Evolutionary conservation across 1,140 invertebrate species (phyloP).

Genomic region (Leptopilina boulardi): DNA sequence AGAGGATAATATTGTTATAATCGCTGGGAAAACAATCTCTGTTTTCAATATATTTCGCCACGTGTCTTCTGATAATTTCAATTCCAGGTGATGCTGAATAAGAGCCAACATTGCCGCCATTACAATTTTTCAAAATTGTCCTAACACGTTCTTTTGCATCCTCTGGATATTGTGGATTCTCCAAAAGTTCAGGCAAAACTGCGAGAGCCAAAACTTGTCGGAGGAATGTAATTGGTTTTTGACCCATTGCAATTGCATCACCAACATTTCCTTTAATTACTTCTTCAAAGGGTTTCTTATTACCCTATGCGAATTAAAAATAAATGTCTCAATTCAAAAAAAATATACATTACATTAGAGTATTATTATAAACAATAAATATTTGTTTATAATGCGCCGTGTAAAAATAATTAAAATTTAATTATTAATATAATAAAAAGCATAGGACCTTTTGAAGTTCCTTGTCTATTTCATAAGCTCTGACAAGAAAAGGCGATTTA

Average conservation of each 20-base stretch:
- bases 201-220: conserved; percentile 89
- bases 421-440: background rate
- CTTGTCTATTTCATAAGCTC: conserved; percentile 89
- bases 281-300: conserved; percentile 91
- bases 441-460: conserved; percentile 83
- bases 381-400: too few relatives aligned
- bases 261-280: conserved; percentile 99
- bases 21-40: conserved; percentile 88
- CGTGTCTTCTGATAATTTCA: conserved; percentile 92
- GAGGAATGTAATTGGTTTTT: conserved; percentile 91
- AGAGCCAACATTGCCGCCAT: conserved; percentile 90
- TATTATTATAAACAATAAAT: too few relatives aligned
- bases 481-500: conserved; percentile 91
- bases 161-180: conserved; percentile 85
- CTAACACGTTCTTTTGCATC: conserved; percentile 90
- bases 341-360: background rate
- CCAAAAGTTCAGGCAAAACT: conserved; percentile 85
- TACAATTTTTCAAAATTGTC: conserved; percentile 86
- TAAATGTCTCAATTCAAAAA: background rate
- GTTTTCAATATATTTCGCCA: conserved; percentile 90
- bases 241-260: conserved; percentile 99
- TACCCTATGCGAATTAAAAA: conserved; percentile 80
- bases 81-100: conserved; percentile 97
- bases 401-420: too few relatives aligned
- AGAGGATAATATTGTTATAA: conserved; percentile 90